Conservation (phyloP, 2,888 invertebrate species). For the Orthonevra nobilis region DNA sequence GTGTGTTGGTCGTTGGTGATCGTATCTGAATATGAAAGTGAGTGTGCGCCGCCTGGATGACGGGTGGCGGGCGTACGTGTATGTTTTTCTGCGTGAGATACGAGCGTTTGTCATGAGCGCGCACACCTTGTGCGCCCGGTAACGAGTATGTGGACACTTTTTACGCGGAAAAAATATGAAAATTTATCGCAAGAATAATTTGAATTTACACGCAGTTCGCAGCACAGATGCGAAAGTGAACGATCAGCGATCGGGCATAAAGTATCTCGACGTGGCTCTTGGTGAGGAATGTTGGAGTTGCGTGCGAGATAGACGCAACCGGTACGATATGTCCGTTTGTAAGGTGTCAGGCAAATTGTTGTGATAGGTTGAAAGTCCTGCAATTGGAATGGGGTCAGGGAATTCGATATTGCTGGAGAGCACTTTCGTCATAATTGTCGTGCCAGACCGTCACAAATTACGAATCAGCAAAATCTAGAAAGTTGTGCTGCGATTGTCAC, state of each 20-base stretch:
- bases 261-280: slow-evolving; percentile 4
- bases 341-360: slow-evolving; percentile 29
- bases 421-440: no score
- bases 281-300: slow-evolving; percentile 31
- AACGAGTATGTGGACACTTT: slow-evolving; percentile 46
- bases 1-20: slow-evolving; percentile 1
- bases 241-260: slow-evolving; percentile 37
- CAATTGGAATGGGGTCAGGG: slow-evolving; percentile 44
- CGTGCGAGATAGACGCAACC: slow-evolving; percentile 31
- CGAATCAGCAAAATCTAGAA: no score
- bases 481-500: no score
- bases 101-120: slow-evolving; percentile 56
- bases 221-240: slow-evolving; percentile 49
- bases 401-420: slow-evolving; percentile 47
- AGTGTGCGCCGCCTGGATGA: slow-evolving; percentile 27
- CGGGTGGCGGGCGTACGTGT: no score
- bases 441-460: no score
- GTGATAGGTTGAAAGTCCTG: background rate
- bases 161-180: slow-evolving; percentile 48
- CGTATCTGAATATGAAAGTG: slow-evolving; percentile 37
- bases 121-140: slow-evolving; percentile 8
- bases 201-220: slow-evolving; percentile 38
- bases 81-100: slow-evolving; percentile 57
- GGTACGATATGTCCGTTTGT: slow-evolving; percentile 14
- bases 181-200: slow-evolving; percentile 53